Percentiles rank a stretch among this genome's conserved stretches.
Conservation (phyloP, 2,888 invertebrate genomes). For the Xanthorhoe designata region DNA sequence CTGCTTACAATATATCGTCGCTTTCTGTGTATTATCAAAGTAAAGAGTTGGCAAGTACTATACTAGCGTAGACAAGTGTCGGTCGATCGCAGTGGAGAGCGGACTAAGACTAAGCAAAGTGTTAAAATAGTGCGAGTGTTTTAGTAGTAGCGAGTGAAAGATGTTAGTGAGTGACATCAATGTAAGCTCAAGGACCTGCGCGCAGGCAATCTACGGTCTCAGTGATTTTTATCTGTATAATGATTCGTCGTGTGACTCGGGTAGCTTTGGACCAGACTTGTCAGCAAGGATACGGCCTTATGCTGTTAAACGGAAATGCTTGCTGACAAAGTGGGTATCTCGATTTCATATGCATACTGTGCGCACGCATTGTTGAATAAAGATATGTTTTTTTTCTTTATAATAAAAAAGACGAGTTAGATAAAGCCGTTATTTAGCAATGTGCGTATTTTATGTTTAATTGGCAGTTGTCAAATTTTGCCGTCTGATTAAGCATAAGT, state of each 20-base stretch:
- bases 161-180: conserved; percentile 14
- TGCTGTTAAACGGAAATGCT: background rate
- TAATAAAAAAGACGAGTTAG: background rate
- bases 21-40: background rate
- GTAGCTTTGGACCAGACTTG: background rate
- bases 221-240: conserved; percentile 19
- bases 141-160: too few species aligned
- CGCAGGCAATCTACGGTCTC: conserved; percentile 26
- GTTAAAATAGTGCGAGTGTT: conserved; percentile 25
- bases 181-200: conserved; percentile 31
- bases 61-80: conserved; percentile 11
- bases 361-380: background rate
- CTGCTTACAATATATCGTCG: background rate
- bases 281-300: background rate
- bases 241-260: conserved; percentile 11
- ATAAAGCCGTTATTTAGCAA: background rate
- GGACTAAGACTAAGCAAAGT: conserved; percentile 21
- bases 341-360: conserved; percentile 6
- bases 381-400: background rate
- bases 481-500: conserved; percentile 7
- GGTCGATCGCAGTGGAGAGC: conserved; percentile 26
- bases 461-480: conserved; percentile 10
- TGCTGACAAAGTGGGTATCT: conserved; percentile 17
- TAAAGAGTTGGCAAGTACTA: conserved; percentile 1
- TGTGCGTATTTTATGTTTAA: conserved; percentile 1